phyloP scores from a whole-genome alignment of 2,888 invertebrate species.

The Erpobdella octoculata region DNA sequence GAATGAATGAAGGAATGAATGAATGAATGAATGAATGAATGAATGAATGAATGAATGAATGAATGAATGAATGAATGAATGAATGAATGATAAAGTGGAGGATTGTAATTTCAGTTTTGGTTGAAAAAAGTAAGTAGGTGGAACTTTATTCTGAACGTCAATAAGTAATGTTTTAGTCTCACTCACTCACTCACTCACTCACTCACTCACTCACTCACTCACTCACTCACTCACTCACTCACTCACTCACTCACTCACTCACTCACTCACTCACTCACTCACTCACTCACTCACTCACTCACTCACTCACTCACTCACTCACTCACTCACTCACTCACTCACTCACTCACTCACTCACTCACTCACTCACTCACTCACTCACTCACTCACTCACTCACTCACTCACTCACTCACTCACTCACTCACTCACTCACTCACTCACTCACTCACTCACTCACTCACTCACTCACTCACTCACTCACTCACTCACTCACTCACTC shows the following conservation, averaged over 20 bases:
- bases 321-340: background rate
- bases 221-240: background rate
- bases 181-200: too few species aligned
- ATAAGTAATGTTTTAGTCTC: too few species aligned
- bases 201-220: too few species aligned
- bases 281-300: background rate
- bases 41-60: background rate
- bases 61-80: background rate
- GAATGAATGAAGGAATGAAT: background rate
- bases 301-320: background rate
- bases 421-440: background rate
- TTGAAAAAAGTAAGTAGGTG: too few species aligned
- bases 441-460: background rate
- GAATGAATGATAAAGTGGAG: conserved; percentile 6
- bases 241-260: background rate
- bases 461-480: background rate
- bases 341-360: background rate
- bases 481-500: background rate
- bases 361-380: background rate
- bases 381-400: too few species aligned
- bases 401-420: background rate
- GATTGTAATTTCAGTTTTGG: too few species aligned
- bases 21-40: background rate
- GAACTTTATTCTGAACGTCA: too few species aligned
- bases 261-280: background rate